phyloP scores from a whole-genome alignment of 2,797 vertebrate genomes.

The Galaxias olidus region DNA sequence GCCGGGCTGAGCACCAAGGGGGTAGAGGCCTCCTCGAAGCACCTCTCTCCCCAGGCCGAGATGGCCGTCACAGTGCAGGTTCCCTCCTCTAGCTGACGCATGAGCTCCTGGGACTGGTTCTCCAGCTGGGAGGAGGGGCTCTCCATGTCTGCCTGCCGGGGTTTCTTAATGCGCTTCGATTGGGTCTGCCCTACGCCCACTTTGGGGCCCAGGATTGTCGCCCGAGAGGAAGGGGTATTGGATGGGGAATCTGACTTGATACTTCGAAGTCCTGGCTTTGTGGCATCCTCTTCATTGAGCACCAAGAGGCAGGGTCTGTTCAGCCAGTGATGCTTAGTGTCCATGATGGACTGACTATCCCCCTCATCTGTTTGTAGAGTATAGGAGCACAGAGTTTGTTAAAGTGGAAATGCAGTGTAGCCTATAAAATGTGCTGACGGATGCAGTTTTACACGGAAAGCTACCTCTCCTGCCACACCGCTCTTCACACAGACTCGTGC shows the following conservation, averaged over 20 bases:
- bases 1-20: constrained; percentile 66
- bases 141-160: constrained; percentile 19
- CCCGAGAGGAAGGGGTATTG: constrained; percentile 37
- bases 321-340: constrained; percentile 83
- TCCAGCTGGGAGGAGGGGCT: constrained; percentile 42
- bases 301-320: constrained; percentile 84
- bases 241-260: constrained; percentile 53
- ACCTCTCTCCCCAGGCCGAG: constrained; percentile 70
- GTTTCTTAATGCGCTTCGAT: constrained; percentile 19
- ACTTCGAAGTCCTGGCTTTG: constrained; percentile 54
- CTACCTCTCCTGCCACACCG: too few species aligned
- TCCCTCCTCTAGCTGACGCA: constrained; percentile 60
- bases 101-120: constrained; percentile 26
- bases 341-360: constrained; percentile 82
- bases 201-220: constrained; percentile 54
- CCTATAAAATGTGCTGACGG: neutral
- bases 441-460: too few species aligned
- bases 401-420: neutral
- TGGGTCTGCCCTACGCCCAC: constrained; percentile 52
- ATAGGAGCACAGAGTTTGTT: constrained; percentile 44
- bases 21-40: constrained; percentile 59
- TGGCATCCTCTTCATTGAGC: constrained; percentile 63
- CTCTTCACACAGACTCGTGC: too few species aligned
- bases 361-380: constrained; percentile 80
- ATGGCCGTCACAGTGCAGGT: constrained; percentile 73